Evolutionary conservation across 2,888 invertebrate genomes (phyloP).

Genomic region (Coenonympha arcania): DNA sequence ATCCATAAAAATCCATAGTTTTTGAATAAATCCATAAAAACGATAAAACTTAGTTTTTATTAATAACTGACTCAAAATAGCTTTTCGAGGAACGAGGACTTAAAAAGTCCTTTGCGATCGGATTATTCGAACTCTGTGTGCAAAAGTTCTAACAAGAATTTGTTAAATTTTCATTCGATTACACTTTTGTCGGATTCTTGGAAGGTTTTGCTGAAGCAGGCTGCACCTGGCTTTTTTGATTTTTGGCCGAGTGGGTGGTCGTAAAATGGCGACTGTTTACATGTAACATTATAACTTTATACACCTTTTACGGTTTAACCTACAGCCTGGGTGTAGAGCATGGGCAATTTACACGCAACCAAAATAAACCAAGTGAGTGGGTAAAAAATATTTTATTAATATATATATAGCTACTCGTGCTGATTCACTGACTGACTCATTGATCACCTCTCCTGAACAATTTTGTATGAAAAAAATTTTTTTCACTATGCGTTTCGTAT

Average conservation of each 20-base stretch:
- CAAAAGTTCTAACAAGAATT: slow-evolving; percentile 3
- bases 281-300: slow-evolving; percentile 7
- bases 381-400: not conserved
- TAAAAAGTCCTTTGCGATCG: not conserved
- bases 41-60: too few relatives aligned
- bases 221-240: slow-evolving; percentile 24
- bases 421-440: too few relatives aligned
- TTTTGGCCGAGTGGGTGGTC: slow-evolving; percentile 23
- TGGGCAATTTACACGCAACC: slow-evolving; percentile 5
- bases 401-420: too few relatives aligned
- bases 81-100: not conserved
- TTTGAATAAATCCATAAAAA: too few relatives aligned
- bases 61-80: too few relatives aligned
- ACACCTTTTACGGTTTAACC: slow-evolving; percentile 1
- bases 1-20: too few relatives aligned
- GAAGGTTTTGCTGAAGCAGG: slow-evolving; percentile 13
- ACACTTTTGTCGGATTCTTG: slow-evolving; percentile 17
- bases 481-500: too few relatives aligned
- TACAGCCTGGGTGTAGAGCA: not conserved
- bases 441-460: too few relatives aligned
- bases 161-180: slow-evolving; percentile 19
- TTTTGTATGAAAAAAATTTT: too few relatives aligned
- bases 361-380: not conserved
- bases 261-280: slow-evolving; percentile 11
- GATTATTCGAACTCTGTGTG: not conserved